Conservation (phyloP, 2,888 invertebrate genomes). For the Endomychus coccineus region DNA sequence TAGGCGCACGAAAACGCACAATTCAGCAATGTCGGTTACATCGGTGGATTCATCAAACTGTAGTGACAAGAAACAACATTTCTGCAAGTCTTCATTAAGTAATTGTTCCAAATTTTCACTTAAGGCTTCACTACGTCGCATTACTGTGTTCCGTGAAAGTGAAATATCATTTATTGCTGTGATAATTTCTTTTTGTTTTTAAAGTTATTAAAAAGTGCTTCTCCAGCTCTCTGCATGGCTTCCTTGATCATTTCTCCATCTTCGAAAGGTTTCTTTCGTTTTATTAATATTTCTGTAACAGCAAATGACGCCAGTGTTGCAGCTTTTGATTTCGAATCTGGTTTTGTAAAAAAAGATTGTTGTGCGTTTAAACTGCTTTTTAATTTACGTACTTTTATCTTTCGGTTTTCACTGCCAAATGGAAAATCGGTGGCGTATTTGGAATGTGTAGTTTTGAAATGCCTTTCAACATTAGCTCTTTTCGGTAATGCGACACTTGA, state of each 20-base stretch:
- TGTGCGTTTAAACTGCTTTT: constrained; percentile 9
- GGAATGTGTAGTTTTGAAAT: constrained; percentile 17
- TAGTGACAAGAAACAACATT: constrained; percentile 17
- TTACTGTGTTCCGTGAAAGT: constrained; percentile 16
- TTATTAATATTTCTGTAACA: constrained; percentile 21
- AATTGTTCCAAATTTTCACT: constrained; percentile 13
- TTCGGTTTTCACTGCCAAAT: constrained; percentile 14
- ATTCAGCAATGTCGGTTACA: constrained; percentile 22
- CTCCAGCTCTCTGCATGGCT: constrained; percentile 18
- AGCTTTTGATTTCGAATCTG: constrained; percentile 14
- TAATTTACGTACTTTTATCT: constrained; percentile 12
- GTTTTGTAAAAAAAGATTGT: constrained; percentile 17
- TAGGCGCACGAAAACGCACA: constrained; percentile 21
- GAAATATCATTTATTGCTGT: constrained; percentile 17
- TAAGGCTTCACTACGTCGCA: constrained; percentile 15
- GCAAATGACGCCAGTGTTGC: constrained; percentile 19
- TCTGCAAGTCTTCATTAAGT: constrained; percentile 16
- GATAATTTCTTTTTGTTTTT: constrained; percentile 22
- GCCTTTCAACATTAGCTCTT: constrained; percentile 16
- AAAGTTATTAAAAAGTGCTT: constrained; percentile 20
- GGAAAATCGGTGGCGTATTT: constrained; percentile 17
- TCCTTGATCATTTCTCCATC: constrained; percentile 21
- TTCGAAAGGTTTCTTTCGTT: constrained; percentile 25
- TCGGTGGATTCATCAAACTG: constrained; percentile 27
- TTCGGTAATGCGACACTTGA: constrained; percentile 18